Conservation (phyloP, 2,797 vertebrate genomes). For the Salmo trutta region DNA sequence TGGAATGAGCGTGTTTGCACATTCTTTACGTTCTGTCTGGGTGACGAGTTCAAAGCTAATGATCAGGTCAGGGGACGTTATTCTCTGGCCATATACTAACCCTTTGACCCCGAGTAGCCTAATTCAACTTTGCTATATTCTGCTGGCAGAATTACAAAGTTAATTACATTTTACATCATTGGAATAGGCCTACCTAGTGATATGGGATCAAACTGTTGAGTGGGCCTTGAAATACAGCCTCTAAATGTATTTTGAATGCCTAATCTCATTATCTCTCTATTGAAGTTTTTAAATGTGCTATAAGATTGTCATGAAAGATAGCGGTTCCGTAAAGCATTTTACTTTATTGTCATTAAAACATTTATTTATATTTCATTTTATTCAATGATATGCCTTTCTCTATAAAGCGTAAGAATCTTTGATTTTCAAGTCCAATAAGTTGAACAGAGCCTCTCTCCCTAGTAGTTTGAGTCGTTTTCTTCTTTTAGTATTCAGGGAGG, state of each 20-base stretch:
- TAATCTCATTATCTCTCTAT: background rate
- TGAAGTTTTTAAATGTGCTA: background rate
- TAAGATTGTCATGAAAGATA: background rate
- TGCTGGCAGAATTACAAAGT: background rate
- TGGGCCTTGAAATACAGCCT: background rate
- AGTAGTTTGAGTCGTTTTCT: background rate
- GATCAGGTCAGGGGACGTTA: conserved; percentile 22
- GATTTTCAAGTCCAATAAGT: conserved; percentile 40
- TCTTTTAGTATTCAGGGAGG: conserved; percentile 43
- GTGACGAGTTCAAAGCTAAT: conserved; percentile 51
- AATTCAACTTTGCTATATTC: background rate
- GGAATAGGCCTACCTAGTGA: background rate
- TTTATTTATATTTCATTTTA: background rate
- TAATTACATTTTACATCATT: background rate
- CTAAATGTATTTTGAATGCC: background rate
- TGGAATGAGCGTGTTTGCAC: conserved; percentile 40
- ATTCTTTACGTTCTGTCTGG: conserved; percentile 49
- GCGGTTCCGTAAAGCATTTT: background rate
- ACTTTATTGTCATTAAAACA: background rate
- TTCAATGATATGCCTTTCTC: background rate
- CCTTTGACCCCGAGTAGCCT: conserved; percentile 1
- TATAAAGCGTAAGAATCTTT: conserved; percentile 21
- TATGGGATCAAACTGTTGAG: background rate
- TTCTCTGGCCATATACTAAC: background rate
- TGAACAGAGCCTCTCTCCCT: conserved; percentile 18